Evolutionary conservation across 2,797 vertebrate genomes (phyloP), one percentile per base, ranked within the genome.

Genomic region (Perodicticus potto): DNA sequence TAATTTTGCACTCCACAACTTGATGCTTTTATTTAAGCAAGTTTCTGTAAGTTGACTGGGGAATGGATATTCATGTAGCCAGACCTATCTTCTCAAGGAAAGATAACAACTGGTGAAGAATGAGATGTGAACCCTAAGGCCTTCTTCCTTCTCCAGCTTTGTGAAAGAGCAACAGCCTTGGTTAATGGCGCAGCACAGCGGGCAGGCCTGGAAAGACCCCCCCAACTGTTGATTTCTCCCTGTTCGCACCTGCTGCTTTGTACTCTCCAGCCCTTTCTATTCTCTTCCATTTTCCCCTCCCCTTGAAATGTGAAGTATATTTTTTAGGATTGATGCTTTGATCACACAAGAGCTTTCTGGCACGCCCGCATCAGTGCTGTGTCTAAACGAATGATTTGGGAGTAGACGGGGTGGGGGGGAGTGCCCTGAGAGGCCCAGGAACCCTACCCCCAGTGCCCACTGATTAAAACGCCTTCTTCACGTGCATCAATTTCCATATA

Each of bases 391-490:
- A 86, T 43, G 61, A 57, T 14, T 74, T 49, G 37, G 22, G 72
- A 70, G 29, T 25, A 63, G 84, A 78, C 14, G 29, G 14, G 49
- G n/a, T n/a, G 27, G 49, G 14, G 9, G 32, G 76, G 49, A n/a
- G 40, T 17, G 9, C 49, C 69, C 37, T 6, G 27, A 69, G 61
- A 85, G 27, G 65, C 55, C 45, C 81, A 20, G 1, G 20, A 90
- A 22, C 23, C 32, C 43, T 77, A 17, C 13, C 22, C 34, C 73
- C 27, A 73, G 82, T 23, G 20, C 12, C n/a, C 29, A 11, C 61
- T 89, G 55, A 34, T 63, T 67, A 81, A 96, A 94, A 88, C 14
- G 22, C 20, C 73, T 55, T 16, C 10, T 40, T 95, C 88, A 43
- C 8, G 1, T 43, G 43, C 2, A 13, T 7, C 78, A 45, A 86